A percentile compares a stretch with the other conserved stretches of the same genome.
Conservation (phyloP, 2,888 invertebrate species). For the Bursaphelenchus okinawaensis region DNA sequence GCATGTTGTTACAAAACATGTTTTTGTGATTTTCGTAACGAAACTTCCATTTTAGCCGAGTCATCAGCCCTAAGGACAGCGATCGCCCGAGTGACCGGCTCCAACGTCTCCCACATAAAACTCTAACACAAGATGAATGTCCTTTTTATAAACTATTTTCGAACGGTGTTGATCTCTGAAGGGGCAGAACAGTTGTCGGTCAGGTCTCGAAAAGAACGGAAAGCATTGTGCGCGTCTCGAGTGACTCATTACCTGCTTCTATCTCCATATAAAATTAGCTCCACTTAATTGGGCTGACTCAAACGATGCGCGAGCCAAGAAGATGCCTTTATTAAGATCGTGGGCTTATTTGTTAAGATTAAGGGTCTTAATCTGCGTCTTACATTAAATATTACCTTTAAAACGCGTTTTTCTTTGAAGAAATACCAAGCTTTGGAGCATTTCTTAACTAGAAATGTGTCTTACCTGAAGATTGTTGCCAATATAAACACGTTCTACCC, state of each 20-base stretch:
- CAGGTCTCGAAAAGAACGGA: neutral
- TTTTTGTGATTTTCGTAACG: too few relatives aligned
- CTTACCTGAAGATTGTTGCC: too few relatives aligned
- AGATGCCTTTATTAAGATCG: too few relatives aligned
- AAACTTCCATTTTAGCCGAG: slow-evolving; percentile 19
- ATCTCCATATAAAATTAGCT: neutral
- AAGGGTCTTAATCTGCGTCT: too few relatives aligned
- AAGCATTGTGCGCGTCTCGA: neutral
- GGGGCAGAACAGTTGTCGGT: neutral
- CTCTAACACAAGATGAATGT: slow-evolving; percentile 1
- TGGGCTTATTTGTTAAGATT: too few relatives aligned
- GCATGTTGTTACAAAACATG: too few relatives aligned
- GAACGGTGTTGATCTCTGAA: too few relatives aligned
- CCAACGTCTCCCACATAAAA: slow-evolving; percentile 7
- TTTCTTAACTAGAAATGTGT: too few relatives aligned
- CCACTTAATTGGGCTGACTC: neutral
- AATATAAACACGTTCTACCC: neutral
- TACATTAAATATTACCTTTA: too few relatives aligned
- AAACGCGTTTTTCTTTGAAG: too few relatives aligned
- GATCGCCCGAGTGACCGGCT: slow-evolving; percentile 17
- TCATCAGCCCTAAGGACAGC: slow-evolving; percentile 12
- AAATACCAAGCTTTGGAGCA: too few relatives aligned
- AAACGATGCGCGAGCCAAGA: neutral
- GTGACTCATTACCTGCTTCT: neutral
- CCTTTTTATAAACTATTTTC: neutral